phyloP scores from a whole-genome alignment of 1,140 invertebrate genomes.

The Caenorhabditis tropicalis region DNA sequence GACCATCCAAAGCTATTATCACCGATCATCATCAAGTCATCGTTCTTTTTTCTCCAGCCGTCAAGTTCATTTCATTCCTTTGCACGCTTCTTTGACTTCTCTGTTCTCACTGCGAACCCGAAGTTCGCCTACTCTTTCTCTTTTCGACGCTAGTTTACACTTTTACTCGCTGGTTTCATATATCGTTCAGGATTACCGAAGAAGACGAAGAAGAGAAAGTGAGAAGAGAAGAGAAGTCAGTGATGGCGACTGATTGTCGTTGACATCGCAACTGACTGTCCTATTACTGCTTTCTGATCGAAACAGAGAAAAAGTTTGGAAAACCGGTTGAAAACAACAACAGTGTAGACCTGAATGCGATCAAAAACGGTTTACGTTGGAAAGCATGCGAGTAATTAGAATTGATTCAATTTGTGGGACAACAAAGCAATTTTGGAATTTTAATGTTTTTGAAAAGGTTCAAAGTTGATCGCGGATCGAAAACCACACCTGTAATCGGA shows the following conservation, averaged over 20 bases:
- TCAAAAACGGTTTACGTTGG: background rate
- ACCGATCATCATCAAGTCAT: conserved; percentile 15
- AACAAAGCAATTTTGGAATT: background rate
- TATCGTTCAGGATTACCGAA: conserved; percentile 41
- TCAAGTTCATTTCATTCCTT: background rate
- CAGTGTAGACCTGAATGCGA: background rate
- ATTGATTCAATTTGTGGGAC: background rate
- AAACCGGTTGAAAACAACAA: conserved; percentile 42
- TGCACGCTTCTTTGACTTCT: conserved; percentile 16
- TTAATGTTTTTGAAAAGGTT: no score
- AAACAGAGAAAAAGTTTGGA: background rate
- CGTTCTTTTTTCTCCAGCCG: background rate
- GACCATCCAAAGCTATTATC: background rate
- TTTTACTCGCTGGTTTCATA: conserved; percentile 34
- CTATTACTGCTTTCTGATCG: conserved; percentile 32
- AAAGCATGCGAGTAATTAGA: background rate
- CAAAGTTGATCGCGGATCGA: no score
- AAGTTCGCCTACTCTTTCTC: conserved; percentile 12
- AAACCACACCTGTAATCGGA: no score
- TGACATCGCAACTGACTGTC: conserved; percentile 8
- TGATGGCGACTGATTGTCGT: conserved; percentile 41
- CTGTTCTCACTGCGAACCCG: conserved; percentile 30
- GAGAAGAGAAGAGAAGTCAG: background rate
- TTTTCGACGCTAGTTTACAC: background rate
- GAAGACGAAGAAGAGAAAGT: background rate